Conservation (phyloP, 2,113 vertebrate species). For the Phaetusa simplex region DNA sequence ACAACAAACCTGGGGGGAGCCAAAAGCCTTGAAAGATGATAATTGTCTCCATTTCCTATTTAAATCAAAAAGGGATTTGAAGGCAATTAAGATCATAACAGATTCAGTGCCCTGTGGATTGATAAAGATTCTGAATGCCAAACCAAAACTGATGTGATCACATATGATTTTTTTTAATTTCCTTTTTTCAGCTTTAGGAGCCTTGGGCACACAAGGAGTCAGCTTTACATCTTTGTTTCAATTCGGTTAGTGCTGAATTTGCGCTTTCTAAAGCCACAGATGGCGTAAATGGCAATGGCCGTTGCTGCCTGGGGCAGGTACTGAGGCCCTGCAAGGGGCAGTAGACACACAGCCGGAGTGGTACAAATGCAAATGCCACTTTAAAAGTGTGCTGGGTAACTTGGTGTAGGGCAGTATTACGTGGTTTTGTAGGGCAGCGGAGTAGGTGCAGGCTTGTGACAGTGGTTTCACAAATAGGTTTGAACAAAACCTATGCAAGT, state of each 20-base stretch:
- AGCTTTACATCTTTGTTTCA: neutral
- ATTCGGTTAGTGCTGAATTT: neutral
- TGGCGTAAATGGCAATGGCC: neutral
- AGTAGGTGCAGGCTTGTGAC: neutral
- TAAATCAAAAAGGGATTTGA: neutral
- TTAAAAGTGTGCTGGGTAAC: neutral
- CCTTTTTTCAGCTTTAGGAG: neutral
- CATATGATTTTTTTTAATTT: neutral
- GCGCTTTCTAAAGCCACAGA: neutral
- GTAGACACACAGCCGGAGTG: rapidly evolving
- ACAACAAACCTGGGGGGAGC: neutral
- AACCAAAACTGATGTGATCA: neutral
- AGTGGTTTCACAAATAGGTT: neutral
- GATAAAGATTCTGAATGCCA: neutral
- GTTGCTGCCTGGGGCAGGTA: neutral
- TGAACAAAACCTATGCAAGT: neutral
- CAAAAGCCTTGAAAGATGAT: neutral
- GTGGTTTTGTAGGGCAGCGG: neutral
- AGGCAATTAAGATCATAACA: neutral
- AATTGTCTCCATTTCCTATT: neutral
- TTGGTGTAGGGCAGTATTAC: too few species aligned
- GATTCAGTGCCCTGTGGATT: neutral
- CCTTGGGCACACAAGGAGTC: neutral
- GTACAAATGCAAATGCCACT: neutral
- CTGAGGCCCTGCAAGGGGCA: neutral